These are phyloP conservation scores for Drosophila dunni DNA, from an alignment of 1,140 invertebrate species.

Conservation along the genomic window DNA sequence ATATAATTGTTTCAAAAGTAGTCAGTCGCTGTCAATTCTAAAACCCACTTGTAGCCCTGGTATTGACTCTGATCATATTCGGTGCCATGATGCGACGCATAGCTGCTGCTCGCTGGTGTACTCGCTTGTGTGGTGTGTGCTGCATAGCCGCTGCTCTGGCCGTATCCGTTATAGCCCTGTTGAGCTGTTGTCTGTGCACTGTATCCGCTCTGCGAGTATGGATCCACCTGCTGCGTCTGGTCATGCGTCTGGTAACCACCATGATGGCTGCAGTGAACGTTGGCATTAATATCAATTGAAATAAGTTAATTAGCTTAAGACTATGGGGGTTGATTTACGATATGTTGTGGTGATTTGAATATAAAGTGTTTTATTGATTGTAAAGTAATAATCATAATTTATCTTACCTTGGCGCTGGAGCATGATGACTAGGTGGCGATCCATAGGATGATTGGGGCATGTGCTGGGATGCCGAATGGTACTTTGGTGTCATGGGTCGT, in stretches of 20 bases:
- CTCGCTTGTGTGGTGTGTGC: conserved; percentile 61
- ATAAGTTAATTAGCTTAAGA: too few species aligned
- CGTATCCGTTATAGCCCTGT: conserved; percentile 78
- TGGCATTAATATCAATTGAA: conserved; percentile 36
- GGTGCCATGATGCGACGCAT: conserved; percentile 62
- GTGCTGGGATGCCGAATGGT: conserved; percentile 73
- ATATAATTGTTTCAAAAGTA: neutral
- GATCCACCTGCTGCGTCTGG: conserved; percentile 78
- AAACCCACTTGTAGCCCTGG: conserved; percentile 74
- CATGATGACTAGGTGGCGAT: conserved; percentile 70
- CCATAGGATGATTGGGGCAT: conserved; percentile 70
- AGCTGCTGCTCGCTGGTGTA: conserved; percentile 68
- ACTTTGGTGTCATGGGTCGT: conserved; percentile 79
- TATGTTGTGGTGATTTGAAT: too few species aligned
- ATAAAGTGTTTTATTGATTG: neutral
- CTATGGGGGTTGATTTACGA: too few species aligned
- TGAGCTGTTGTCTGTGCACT: conserved; percentile 61
- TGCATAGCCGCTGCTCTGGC: conserved; percentile 72
- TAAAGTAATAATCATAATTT: neutral
- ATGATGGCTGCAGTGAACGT: conserved; percentile 69
- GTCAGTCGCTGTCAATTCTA: neutral
- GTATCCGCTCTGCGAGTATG: conserved; percentile 78
- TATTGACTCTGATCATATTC: conserved; percentile 84
- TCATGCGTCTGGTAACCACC: conserved; percentile 75
- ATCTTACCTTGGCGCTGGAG: conserved; percentile 71